Evolutionary conservation across 1,140 invertebrate genomes (phyloP).

Genomic region (Aporrectodea caliginosa): DNA sequence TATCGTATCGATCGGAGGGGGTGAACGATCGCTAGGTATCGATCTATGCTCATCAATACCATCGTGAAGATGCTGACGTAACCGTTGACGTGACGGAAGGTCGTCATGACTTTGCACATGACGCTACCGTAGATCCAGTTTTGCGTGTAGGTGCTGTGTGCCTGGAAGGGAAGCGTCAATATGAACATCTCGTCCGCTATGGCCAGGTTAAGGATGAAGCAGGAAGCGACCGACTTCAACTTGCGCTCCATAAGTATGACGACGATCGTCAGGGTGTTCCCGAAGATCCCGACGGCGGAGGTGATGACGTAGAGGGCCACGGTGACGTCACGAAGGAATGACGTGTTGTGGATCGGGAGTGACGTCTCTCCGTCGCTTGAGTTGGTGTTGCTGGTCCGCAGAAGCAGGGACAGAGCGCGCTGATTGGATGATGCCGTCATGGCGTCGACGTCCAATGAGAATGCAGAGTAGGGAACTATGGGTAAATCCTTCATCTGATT

Average conservation of each 20-base stretch:
- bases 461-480: no score
- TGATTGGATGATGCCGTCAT: no score
- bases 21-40: slow-evolving; percentile 58
- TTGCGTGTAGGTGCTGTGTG: slow-evolving; percentile 1
- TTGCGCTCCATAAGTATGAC: background rate
- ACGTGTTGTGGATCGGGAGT: no score
- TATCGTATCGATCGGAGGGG: slow-evolving; percentile 78
- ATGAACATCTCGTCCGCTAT: background rate
- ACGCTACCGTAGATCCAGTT: background rate
- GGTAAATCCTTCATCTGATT: no score
- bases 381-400: no score
- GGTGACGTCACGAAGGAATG: background rate
- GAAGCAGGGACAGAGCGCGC: no score
- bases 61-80: slow-evolving; percentile 90
- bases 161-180: background rate
- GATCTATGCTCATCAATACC: slow-evolving; percentile 90
- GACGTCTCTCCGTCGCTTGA: no score
- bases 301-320: background rate
- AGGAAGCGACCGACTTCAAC: background rate
- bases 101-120: slow-evolving; percentile 60
- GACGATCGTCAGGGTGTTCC: background rate
- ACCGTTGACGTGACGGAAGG: slow-evolving; percentile 88
- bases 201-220: background rate
- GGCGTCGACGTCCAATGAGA: no score
- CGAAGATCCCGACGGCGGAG: background rate